These are phyloP conservation scores for Bovichtus diacanthus DNA, from an alignment of 2,797 vertebrate species.

Conservation along the genomic window DNA sequence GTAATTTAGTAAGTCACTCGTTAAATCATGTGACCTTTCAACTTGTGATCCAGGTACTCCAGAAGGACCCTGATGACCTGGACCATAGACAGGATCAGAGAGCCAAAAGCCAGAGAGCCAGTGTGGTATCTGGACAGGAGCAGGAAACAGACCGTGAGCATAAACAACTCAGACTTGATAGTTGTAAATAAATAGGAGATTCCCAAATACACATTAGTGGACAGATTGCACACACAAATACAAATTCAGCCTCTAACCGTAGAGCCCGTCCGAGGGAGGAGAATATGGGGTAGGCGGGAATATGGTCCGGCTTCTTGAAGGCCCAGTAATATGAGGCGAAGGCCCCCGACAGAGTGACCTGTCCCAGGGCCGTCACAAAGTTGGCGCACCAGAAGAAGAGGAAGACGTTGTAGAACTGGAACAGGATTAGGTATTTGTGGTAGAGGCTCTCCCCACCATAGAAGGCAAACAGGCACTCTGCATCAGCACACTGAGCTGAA, in stretches of 20 bases:
- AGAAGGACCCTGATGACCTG: conserved; percentile 92
- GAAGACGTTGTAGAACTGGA: conserved; percentile 97
- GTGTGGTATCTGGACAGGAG: conserved; percentile 92
- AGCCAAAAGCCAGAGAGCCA: conserved; percentile 94
- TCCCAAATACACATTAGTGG: neutral
- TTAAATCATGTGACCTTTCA: conserved; percentile 87
- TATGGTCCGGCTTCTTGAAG: conserved; percentile 92
- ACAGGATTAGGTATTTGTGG: conserved; percentile 90
- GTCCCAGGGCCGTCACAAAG: conserved; percentile 95
- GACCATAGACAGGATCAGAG: conserved; percentile 92
- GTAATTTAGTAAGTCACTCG: neutral
- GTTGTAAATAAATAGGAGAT: neutral
- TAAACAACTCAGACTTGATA: neutral
- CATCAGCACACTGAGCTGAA: conserved; percentile 84
- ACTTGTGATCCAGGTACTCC: conserved; percentile 94
- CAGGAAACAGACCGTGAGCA: conserved; percentile 28
- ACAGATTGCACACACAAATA: neutral
- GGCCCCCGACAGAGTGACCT: conserved; percentile 94
- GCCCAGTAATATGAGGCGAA: conserved; percentile 99
- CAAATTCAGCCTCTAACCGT: conserved; percentile 80
- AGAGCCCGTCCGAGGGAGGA: conserved; percentile 92
- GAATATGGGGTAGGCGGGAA: conserved; percentile 92
- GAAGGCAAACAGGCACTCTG: conserved; percentile 93
- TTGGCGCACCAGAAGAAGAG: conserved; percentile 98
- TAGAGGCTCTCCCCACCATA: conserved; percentile 94